Conservation (phyloP, 2,797 vertebrate genomes). For the Lepilemur ruficaudatus region DNA sequence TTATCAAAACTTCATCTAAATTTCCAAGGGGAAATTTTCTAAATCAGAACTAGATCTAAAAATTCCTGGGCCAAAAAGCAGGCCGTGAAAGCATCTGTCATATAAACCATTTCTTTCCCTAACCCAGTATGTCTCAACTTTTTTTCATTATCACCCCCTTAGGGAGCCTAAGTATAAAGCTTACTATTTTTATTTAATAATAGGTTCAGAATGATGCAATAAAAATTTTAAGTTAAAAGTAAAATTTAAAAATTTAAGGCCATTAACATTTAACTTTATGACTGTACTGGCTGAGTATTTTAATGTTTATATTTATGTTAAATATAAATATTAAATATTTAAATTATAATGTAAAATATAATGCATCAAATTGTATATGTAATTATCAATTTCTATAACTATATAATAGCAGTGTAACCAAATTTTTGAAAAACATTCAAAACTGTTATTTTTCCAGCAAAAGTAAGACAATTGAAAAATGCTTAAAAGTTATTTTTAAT, state of each 20-base stretch:
- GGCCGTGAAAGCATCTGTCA: background rate
- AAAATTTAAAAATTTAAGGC: background rate
- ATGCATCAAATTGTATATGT: background rate
- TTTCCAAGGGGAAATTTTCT: background rate
- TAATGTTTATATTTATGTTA: background rate
- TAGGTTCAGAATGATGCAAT: slow-evolving; percentile 20
- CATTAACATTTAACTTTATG: slow-evolving; percentile 33
- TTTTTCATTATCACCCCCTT: background rate
- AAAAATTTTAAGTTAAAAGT: background rate
- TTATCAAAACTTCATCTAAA: background rate
- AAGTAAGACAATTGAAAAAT: background rate
- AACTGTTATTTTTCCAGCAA: background rate
- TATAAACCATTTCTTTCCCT: background rate
- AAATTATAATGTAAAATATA: slow-evolving; percentile 18
- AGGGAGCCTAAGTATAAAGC: background rate
- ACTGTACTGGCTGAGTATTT: slow-evolving; percentile 32
- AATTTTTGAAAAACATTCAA: slow-evolving; percentile 18
- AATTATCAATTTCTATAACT: background rate
- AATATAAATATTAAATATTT: no score
- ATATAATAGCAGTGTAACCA: background rate
- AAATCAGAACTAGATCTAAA: slow-evolving; percentile 9
- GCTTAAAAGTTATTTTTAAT: background rate
- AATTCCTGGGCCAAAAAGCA: background rate
- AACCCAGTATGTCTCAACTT: background rate
- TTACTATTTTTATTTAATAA: background rate